Percentiles rank a stretch among this genome's conserved stretches.
Conservation (phyloP, 2,888 invertebrate species). For the Agrenia bidenticulata region DNA sequence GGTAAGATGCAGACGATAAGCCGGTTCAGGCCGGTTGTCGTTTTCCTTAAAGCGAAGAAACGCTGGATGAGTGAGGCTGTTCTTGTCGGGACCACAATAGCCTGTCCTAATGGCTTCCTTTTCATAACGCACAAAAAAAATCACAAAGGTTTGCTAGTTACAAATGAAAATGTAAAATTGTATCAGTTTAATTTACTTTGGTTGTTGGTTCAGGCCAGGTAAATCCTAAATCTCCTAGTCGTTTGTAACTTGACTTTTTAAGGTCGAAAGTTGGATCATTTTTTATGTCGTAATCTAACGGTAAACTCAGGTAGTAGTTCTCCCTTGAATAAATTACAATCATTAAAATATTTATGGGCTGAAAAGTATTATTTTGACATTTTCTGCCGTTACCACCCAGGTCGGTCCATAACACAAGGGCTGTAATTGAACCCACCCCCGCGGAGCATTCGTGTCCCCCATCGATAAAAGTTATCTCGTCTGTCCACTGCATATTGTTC, state of each 20-base stretch:
- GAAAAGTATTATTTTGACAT: conserved; percentile 3
- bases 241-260: conserved; percentile 45
- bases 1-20: conserved; percentile 44
- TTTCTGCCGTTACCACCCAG: conserved; percentile 41
- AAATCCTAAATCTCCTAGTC: conserved; percentile 46
- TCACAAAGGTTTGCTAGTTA: not conserved
- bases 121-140: not conserved
- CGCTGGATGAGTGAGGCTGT: conserved; percentile 32
- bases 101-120: conserved; percentile 49
- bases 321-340: conserved; percentile 44
- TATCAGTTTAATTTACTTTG: conserved; percentile 20
- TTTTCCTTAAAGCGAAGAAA: conserved; percentile 26
- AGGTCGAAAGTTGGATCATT: conserved; percentile 46
- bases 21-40: conserved; percentile 48
- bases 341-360: not conserved
- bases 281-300: conserved; percentile 48
- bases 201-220: conserved; percentile 48
- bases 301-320: conserved; percentile 42
- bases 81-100: conserved; percentile 42
- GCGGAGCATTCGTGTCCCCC: conserved; percentile 37
- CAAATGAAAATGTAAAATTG: not conserved
- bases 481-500: conserved; percentile 3
- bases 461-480: conserved; percentile 27
- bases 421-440: conserved; percentile 39
- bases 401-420: conserved; percentile 48